A percentile compares a stretch with the other conserved stretches of the same genome.
phyloP scores from a whole-genome alignment of 2,797 vertebrate species.

The Chelon auratus region DNA sequence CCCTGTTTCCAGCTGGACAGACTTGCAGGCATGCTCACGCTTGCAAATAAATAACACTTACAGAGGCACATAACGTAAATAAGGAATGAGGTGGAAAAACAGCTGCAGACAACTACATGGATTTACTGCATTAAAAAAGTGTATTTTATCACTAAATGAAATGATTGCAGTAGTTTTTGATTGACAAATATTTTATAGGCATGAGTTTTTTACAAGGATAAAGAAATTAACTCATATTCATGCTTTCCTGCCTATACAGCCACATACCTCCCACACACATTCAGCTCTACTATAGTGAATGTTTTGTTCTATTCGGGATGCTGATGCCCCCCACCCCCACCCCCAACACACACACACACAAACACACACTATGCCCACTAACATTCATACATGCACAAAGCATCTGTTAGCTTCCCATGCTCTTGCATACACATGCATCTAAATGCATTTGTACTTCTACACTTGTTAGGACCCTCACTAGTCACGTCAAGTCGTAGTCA shows the following conservation, averaged over 20 bases:
- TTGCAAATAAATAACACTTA: conserved; percentile 14
- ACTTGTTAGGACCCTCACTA: not conserved
- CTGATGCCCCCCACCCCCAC: not conserved
- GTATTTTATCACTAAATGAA: not conserved
- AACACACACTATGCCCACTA: conserved; percentile 11
- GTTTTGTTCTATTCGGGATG: conserved; percentile 38
- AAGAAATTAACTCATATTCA: not conserved
- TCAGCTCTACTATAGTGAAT: conserved; percentile 31
- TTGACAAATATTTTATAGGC: not conserved
- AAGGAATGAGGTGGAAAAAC: too few relatives aligned
- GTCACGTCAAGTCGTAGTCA: not conserved
- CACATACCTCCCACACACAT: conserved; percentile 33
- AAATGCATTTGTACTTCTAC: not conserved
- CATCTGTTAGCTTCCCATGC: conserved; percentile 58
- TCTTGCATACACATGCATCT: not conserved
- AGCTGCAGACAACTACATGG: too few relatives aligned
- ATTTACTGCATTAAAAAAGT: too few relatives aligned
- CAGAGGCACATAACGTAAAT: not conserved
- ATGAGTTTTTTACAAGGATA: too few relatives aligned
- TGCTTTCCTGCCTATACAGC: not conserved
- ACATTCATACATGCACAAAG: conserved; percentile 48
- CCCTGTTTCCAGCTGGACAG: conserved; percentile 40
- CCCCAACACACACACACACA: too few relatives aligned
- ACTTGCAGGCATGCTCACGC: conserved; percentile 12
- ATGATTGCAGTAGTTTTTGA: fast-evolving